These are phyloP conservation scores for Drosophila sp. DNA, from an alignment of 1,140 invertebrate genomes.

Conservation along the genomic window DNA sequence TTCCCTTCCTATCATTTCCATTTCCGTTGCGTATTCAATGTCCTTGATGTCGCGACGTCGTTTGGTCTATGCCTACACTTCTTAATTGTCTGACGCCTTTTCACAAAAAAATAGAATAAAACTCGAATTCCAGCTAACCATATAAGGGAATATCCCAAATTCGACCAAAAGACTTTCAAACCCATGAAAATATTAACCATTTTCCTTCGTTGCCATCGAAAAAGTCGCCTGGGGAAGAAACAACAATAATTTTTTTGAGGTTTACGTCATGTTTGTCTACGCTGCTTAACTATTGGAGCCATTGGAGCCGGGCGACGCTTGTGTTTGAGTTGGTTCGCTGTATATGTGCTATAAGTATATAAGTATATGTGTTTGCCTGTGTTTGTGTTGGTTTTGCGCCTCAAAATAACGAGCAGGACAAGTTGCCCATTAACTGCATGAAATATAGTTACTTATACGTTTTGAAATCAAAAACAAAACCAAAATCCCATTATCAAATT, in stretches of 20 bases:
- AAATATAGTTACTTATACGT: slow-evolving; percentile 28
- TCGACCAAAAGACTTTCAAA: background rate
- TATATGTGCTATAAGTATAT: slow-evolving; percentile 34
- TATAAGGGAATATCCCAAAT: background rate
- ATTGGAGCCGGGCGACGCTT: slow-evolving; percentile 49
- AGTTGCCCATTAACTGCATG: slow-evolving; percentile 41
- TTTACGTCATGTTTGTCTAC: slow-evolving; percentile 78
- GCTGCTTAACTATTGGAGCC: slow-evolving; percentile 21
- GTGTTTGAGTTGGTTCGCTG: slow-evolving; percentile 45
- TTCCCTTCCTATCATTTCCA: slow-evolving; percentile 30
- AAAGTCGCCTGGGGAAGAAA: slow-evolving; percentile 4
- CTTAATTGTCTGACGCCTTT: slow-evolving; percentile 27
- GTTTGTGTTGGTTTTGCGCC: slow-evolving; percentile 35
- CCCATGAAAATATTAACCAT: background rate
- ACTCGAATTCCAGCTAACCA: background rate
- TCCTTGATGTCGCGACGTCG: slow-evolving; percentile 61
- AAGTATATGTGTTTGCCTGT: slow-evolving; percentile 32
- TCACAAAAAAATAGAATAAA: background rate
- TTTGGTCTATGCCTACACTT: slow-evolving; percentile 50
- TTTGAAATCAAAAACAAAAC: slow-evolving; percentile 27
- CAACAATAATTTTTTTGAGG: slow-evolving; percentile 60
- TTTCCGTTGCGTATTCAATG: slow-evolving; percentile 45
- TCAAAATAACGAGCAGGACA: background rate
- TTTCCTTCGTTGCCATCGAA: background rate
- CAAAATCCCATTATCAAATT: slow-evolving; percentile 25